Conservation (phyloP, 2,113 vertebrate species). For the Antechinus flavipes region DNA sequence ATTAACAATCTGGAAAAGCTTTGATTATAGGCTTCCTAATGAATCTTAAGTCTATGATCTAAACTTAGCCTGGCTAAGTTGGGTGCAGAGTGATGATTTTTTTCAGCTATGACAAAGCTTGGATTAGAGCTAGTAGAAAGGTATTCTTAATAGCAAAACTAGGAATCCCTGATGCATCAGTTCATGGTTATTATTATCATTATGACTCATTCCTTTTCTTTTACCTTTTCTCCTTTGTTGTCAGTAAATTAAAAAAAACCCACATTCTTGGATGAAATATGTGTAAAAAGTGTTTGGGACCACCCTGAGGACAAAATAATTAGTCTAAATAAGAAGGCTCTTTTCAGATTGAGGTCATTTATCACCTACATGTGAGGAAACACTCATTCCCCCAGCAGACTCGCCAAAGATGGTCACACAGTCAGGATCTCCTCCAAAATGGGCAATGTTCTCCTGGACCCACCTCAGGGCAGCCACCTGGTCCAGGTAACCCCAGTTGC, state of each 20-base stretch:
- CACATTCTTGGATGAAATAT: not conserved
- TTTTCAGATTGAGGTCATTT: not conserved
- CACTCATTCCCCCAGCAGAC: conserved; percentile 86
- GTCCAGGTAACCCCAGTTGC: conserved; percentile 90
- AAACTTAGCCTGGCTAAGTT: not conserved
- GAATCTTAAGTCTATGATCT: not conserved
- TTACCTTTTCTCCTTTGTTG: not conserved
- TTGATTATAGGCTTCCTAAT: not conserved
- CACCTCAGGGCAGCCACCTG: conserved; percentile 87
- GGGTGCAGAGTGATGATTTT: not conserved
- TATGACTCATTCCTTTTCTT: not conserved
- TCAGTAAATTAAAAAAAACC: not conserved
- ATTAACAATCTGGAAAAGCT: not conserved
- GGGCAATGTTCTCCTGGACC: conserved; percentile 88
- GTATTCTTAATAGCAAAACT: not conserved
- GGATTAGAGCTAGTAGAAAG: not conserved
- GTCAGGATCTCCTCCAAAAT: conserved; percentile 88
- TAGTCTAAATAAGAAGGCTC: not conserved
- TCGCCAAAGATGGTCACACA: conserved; percentile 88
- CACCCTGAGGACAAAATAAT: not conserved
- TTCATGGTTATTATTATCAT: not conserved
- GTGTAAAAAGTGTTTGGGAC: not conserved
- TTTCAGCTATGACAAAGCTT: not conserved
- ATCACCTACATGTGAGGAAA: conserved; percentile 76
- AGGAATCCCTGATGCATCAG: not conserved